A percentile compares a stretch with the other conserved stretches of the same genome.
Evolutionary conservation across 2,113 vertebrate genomes (phyloP).

Genomic region (Callaeas wilsoni): DNA sequence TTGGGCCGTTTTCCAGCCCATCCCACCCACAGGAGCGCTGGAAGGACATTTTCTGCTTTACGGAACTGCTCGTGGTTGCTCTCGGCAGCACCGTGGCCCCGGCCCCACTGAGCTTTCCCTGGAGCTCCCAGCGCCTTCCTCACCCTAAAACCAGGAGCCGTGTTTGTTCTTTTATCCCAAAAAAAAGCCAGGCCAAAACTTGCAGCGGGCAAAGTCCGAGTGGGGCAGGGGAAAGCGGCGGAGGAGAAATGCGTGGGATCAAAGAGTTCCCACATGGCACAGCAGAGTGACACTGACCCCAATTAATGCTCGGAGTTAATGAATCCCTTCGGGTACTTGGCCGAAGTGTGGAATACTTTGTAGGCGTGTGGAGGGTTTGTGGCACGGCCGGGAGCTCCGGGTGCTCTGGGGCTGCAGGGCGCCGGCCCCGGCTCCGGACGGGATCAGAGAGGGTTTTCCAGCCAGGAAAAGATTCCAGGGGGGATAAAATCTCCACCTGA

Average conservation of each 20-base stretch:
- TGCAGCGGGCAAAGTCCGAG: not conserved
- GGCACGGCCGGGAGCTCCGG: fast-evolving
- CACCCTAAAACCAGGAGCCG: fast-evolving
- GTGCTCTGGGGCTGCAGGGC: not conserved
- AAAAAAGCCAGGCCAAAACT: not conserved
- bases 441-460: not conserved
- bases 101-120: not conserved
- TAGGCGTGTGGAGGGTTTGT: not conserved
- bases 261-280: not conserved
- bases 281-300: not conserved
- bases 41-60: fast-evolving
- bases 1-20: not conserved
- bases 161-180: not conserved
- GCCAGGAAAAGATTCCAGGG: not conserved
- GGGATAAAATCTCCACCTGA: not conserved
- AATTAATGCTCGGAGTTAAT: not conserved
- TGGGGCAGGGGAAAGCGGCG: not conserved
- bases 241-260: not conserved
- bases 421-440: not conserved
- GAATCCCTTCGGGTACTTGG: not conserved
- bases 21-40: not conserved
- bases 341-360: not conserved
- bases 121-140: not conserved
- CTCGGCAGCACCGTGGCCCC: not conserved
- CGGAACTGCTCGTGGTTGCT: fast-evolving